Conservation (phyloP, 1,140 invertebrate genomes). For the Caerostris extrusa region DNA sequence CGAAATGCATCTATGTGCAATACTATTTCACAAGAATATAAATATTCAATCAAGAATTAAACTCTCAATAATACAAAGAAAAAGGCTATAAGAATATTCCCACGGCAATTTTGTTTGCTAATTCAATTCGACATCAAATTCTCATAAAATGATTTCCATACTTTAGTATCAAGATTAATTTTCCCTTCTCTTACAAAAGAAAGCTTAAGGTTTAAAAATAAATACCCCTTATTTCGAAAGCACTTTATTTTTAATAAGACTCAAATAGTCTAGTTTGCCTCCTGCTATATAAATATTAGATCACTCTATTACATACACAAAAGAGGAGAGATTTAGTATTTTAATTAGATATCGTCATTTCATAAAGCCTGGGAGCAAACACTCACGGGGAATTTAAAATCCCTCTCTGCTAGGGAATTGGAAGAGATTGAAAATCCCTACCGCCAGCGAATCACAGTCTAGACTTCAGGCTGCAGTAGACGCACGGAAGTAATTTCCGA, state of each 20-base stretch:
- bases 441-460: background rate
- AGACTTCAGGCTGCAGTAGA: too few species aligned
- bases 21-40: too few species aligned
- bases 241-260: conserved; percentile 29
- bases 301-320: background rate
- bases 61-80: too few species aligned
- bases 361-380: conserved; percentile 1
- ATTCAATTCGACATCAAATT: too few species aligned
- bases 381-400: background rate
- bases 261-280: background rate
- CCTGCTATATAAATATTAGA: background rate
- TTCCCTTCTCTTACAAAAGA: background rate
- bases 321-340: background rate
- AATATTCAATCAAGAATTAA: too few species aligned
- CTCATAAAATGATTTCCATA: too few species aligned
- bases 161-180: background rate
- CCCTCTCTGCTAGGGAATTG: conserved; percentile 15
- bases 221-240: background rate
- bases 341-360: background rate
- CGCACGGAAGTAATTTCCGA: background rate
- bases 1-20: too few species aligned
- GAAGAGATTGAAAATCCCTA: background rate
- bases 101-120: too few species aligned
- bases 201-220: background rate
- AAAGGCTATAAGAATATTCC: too few species aligned